phyloP scores from a whole-genome alignment of 2,797 vertebrate genomes.

The Myripristis murdjan region DNA sequence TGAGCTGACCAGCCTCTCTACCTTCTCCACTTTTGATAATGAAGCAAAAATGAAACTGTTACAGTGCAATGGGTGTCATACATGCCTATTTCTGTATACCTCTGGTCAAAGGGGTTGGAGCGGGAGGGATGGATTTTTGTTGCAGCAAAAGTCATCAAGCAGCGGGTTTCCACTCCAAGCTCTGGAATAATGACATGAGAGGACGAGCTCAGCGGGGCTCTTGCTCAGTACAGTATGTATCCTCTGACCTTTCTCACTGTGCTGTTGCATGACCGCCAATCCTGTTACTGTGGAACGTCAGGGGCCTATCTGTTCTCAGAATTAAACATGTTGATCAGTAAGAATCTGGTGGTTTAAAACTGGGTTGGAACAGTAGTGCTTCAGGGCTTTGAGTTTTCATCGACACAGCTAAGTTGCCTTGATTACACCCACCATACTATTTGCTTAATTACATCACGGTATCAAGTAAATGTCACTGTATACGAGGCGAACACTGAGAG shows the following conservation, averaged over 20 bases:
- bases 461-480: conserved; percentile 19
- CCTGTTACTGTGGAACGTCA: conserved; percentile 67
- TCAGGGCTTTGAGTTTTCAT: background rate
- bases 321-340: conserved; percentile 50
- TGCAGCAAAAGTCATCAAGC: conserved; percentile 86
- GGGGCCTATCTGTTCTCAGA: conserved; percentile 54
- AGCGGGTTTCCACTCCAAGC: conserved; percentile 82
- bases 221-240: conserved; percentile 89
- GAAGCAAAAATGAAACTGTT: conserved; percentile 38
- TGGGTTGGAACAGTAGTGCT: conserved; percentile 27
- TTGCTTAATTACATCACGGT: conserved; percentile 28
- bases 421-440: conserved; percentile 4
- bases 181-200: conserved; percentile 86
- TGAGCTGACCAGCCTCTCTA: no score
- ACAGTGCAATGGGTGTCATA: conserved; percentile 47
- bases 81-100: conserved; percentile 47
- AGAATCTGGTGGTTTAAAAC: conserved; percentile 34
- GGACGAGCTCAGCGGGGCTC: conserved; percentile 83
- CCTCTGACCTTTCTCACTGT: conserved; percentile 86
- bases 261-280: conserved; percentile 88
- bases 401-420: conserved; percentile 34
- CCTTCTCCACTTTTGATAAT: background rate
- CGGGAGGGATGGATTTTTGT: conserved; percentile 82
- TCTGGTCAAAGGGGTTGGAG: conserved; percentile 55
- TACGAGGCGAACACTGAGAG: background rate